These are phyloP conservation scores for Pachliopta kotzebuea DNA, from an alignment of 2,888 invertebrate species.

Conservation along the genomic window DNA sequence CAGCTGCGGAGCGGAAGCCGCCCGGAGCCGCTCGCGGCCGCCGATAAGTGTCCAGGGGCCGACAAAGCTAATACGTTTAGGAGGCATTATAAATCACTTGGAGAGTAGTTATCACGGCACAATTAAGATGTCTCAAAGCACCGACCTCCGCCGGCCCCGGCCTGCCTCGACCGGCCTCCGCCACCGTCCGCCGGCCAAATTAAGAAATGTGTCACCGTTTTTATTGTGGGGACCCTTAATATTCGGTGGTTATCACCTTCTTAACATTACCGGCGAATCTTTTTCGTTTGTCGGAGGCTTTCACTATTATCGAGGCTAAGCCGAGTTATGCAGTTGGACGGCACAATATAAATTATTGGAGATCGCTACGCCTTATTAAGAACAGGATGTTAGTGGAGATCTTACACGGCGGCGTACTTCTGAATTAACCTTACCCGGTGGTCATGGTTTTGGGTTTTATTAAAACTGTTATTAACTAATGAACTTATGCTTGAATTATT, in stretches of 20 bases:
- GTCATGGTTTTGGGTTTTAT: too few species aligned
- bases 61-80: conserved; percentile 74
- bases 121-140: conserved; percentile 67
- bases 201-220: conserved; percentile 43
- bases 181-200: too few species aligned
- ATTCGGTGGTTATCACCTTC: conserved; percentile 20
- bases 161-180: conserved; percentile 22
- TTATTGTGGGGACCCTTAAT: conserved; percentile 31
- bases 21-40: conserved; percentile 42
- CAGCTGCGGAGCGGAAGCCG: conserved; percentile 59
- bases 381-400: too few species aligned
- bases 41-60: conserved; percentile 64
- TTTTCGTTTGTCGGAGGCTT: conserved; percentile 5
- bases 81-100: conserved; percentile 71
- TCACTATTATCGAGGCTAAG: conserved; percentile 7
- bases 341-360: neutral
- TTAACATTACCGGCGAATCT: conserved; percentile 20
- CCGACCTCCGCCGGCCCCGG: conserved; percentile 31
- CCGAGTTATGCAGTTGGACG: neutral
- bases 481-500: too few species aligned
- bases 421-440: too few species aligned
- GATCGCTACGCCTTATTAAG: too few species aligned
- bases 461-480: too few species aligned
- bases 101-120: conserved; percentile 63
- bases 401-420: too few species aligned